Evolutionary conservation across 2,113 vertebrate species (phyloP), one percentile per base, ranked within the genome.

Genomic region (Euleptes europaea): DNA sequence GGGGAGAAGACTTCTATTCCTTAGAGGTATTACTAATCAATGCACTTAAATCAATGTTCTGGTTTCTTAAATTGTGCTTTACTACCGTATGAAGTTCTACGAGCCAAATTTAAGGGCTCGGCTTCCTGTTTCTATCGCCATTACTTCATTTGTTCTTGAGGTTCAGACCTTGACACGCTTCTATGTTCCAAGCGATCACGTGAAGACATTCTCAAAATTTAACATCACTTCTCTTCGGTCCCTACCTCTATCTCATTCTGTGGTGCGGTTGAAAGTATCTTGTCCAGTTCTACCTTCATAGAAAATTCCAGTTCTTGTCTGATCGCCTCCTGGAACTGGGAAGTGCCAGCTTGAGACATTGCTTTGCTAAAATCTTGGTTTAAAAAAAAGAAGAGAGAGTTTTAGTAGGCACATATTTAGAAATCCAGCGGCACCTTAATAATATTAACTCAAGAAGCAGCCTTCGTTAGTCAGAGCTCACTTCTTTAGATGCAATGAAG

Each of bases 261-360:
- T 33, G 96, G 92, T 33, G 96, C 95, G 0, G 97, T 98, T 0
- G 92, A 92, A 80, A 97, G 96, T 90, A 99, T 97, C 89, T 97
- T 98, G 91, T 98, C 97, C 80, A 99, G 96, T 91, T 99, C 99
- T 0, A 92, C 78, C 93, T 98, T 97, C 97, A 99, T 98, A 69
- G 98, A 98, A 93, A 96, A 97, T 94, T 99, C 99, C 96, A 99
- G 95, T 95, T 99, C 97, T 93, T 98, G 98, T 82, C 97, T 97
- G 96, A 99, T 98, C 92, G 97, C 98, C 97, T 98, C 98, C 97
- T 99, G 97, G 93, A 99, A 99, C 94, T 98, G 97, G 91, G 98
- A 97, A 94, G 97, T 97, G 67, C 93, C 96, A 93, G 95, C 93
- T 65, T 95, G 95, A 90, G 95, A 94, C 95, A 96, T 96, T 82